Base-by-base conservation (phyloP, 2,797 vertebrate genomes). In the Odontamblyopus lacepedii region DNA sequence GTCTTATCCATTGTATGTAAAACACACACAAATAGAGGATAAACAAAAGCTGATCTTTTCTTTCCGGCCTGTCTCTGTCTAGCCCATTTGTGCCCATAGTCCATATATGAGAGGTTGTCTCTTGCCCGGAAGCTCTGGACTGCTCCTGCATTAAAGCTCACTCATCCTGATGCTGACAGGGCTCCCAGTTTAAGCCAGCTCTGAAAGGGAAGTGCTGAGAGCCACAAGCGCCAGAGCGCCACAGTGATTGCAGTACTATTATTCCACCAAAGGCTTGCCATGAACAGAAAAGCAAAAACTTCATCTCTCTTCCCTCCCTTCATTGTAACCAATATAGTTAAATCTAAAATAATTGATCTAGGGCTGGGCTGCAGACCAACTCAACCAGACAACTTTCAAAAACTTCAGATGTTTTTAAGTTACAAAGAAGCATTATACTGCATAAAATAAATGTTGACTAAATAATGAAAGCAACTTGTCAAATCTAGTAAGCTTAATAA, bases 191-290 rank as follows among this genome's bases (percentile, higher is more conserved):
- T 94, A 94, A 94, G 91, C 92, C 86, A 30, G 85, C 71, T 65
- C 87, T 94, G 90, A 94, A 94, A 92, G 90, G 85, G 90, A 93
- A 92, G 83, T 94, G 93, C 92, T 93, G 92, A 94, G 85, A 82
- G 81, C 78, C 87, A 91, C 88, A 85, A 78, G 81, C 84, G 81
- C 78, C 81, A 73, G 71, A 62, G 32, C 51, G 16, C 74, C 72
- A 74, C 73, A 68, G 76, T 73, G 79, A 81, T 73, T 81, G 77
- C 83, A 71, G 71, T 23, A 69, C 81, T 84, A 81, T 91, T 89
- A 89, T 88, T 78, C 78, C 72, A 75, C 73, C 62, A 76, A 23
- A 79, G 74, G 77, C 82, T 88, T 77, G 72, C 74, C 79, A 78
- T 83, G 85, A 87, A 90, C 84, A 88, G 72, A 44, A 81, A 79